Percentiles rank a stretch among this genome's conserved stretches.
phyloP scores from a whole-genome alignment of 2,888 invertebrate species.

The Nasonia oneida region DNA sequence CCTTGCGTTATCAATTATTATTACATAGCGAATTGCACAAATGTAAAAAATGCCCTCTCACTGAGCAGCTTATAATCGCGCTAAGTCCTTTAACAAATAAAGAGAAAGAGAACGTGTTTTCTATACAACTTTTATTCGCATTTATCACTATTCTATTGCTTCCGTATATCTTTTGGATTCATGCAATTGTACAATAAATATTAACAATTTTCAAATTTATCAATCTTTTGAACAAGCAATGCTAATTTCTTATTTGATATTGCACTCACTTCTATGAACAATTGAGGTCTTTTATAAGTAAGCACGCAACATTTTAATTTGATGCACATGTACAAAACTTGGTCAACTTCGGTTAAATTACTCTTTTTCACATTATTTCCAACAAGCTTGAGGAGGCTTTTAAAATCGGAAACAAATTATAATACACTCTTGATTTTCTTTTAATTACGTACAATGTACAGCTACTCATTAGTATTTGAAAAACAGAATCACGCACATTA shows the following conservation, averaged over 20 bases:
- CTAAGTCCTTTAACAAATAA: constrained; percentile 46
- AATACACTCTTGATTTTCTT: constrained; percentile 52
- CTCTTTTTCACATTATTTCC: constrained; percentile 42
- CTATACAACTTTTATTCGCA: constrained; percentile 54
- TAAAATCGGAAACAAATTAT: constrained; percentile 40
- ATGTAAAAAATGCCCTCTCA: constrained; percentile 40
- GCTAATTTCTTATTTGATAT: constrained; percentile 55
- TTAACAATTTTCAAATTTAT: constrained; percentile 35
- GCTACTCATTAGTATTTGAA: constrained; percentile 51
- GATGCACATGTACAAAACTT: constrained; percentile 58
- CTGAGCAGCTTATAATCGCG: constrained; percentile 36
- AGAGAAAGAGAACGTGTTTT: constrained; percentile 52
- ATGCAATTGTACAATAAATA: constrained; percentile 51
- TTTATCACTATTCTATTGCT: constrained; percentile 60
- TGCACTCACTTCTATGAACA: constrained; percentile 50
- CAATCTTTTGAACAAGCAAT: constrained; percentile 26
- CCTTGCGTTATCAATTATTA: constrained; percentile 41
- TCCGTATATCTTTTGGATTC: constrained; percentile 50
- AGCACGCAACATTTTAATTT: constrained; percentile 54
- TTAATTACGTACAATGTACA: constrained; percentile 57
- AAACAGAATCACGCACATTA: constrained; percentile 54
- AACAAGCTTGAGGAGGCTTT: constrained; percentile 45
- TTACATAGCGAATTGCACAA: constrained; percentile 31
- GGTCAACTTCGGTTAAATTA: constrained; percentile 57
- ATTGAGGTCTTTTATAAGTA: constrained; percentile 41